phyloP scores from a whole-genome alignment of 2,888 invertebrate genomes.

The Neoscelio sp. region DNA sequence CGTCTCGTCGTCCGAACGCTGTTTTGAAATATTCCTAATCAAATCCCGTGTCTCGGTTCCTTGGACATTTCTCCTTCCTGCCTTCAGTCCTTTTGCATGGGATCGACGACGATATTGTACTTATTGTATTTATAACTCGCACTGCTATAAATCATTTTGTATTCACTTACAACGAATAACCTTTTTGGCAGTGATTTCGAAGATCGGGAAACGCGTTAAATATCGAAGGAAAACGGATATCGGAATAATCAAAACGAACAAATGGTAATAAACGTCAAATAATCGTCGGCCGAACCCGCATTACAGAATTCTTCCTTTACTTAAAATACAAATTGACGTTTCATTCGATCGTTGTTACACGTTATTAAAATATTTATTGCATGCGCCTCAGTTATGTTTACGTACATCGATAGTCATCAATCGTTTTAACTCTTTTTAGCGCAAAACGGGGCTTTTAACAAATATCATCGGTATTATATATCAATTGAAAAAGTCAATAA shows the following conservation, averaged over 20 bases:
- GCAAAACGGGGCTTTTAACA: not conserved
- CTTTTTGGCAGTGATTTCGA: too few relatives aligned
- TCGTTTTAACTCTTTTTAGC: too few relatives aligned
- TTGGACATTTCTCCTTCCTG: constrained; percentile 10
- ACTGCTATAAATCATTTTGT: too few relatives aligned
- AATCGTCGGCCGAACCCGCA: constrained; percentile 16
- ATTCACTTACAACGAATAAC: too few relatives aligned
- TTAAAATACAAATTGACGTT: constrained; percentile 34
- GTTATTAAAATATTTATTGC: constrained; percentile 35
- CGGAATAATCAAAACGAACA: too few relatives aligned
- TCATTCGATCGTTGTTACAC: constrained; percentile 46
- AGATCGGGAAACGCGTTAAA: too few relatives aligned
- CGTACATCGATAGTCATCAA: constrained; percentile 37
- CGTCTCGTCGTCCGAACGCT: constrained; percentile 69
- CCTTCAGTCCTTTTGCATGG: constrained; percentile 14
- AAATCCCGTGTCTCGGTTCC: constrained; percentile 5
- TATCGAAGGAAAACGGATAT: too few relatives aligned
- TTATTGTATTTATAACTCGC: constrained; percentile 12
- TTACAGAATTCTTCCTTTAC: not conserved
- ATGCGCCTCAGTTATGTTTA: constrained; percentile 38
- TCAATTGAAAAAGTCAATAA: too few relatives aligned
- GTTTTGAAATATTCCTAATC: constrained; percentile 60
- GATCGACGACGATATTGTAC: constrained; percentile 30
- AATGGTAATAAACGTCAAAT: too few relatives aligned
- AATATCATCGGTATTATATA: too few relatives aligned